A percentile compares a stretch with the other conserved stretches of the same genome.
Conservation (phyloP, 2,797 vertebrate species). For the Poliocrania exsul region DNA sequence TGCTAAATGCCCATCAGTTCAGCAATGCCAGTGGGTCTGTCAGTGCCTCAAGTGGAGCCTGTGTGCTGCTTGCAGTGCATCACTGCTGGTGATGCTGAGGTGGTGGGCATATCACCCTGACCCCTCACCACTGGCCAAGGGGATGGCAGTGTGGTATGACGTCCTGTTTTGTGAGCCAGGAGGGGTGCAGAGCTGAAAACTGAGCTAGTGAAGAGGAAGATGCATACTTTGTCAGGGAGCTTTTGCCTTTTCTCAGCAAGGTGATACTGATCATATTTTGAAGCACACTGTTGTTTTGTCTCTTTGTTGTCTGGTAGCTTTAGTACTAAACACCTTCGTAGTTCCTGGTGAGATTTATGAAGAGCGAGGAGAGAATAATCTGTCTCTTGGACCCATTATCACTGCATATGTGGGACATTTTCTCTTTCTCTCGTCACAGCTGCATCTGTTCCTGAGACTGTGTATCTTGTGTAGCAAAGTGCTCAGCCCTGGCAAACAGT, state of each 20-base stretch:
- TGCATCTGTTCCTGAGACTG: neutral
- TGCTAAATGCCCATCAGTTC: neutral
- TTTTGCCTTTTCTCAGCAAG: neutral
- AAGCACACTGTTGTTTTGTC: neutral
- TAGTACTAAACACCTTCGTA: neutral
- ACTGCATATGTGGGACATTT: fast-evolving
- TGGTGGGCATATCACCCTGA: fast-evolving
- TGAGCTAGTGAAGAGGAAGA: neutral
- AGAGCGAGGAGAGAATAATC: neutral
- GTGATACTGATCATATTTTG: slow-evolving; percentile 6
- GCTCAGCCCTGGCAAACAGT: neutral
- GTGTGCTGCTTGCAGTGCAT: neutral
- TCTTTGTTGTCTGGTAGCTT: neutral
- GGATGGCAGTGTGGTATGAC: fast-evolving
- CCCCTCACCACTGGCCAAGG: neutral
- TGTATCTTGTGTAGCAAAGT: neutral
- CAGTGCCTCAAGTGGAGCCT: neutral
- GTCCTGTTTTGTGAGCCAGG: neutral
- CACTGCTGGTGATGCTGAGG: neutral
- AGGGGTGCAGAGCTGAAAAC: neutral
- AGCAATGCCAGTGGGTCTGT: fast-evolving
- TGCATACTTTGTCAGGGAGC: neutral
- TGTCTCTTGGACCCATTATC: neutral
- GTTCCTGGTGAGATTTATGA: neutral
- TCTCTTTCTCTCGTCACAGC: neutral